phyloP scores from a whole-genome alignment of 2,113 vertebrate genomes.

The Apteryx owenii region DNA sequence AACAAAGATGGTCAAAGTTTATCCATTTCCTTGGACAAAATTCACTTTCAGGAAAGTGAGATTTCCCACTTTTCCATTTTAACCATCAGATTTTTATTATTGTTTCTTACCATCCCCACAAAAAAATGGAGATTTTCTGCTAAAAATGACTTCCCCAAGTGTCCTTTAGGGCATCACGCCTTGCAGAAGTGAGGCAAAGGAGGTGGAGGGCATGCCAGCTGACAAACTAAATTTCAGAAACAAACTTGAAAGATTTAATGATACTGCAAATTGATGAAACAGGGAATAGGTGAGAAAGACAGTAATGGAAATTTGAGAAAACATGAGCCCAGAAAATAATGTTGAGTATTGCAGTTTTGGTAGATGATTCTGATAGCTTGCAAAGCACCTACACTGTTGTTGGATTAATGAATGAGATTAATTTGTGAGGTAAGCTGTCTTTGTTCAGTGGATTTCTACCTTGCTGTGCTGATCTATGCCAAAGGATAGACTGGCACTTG shows the following conservation, averaged over 20 bases:
- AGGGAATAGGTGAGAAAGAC: background rate
- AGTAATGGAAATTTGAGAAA: background rate
- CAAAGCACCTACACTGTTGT: background rate
- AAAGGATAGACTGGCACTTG: background rate
- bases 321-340: background rate
- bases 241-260: background rate
- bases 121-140: background rate
- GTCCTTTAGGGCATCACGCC: background rate
- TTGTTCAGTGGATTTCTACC: background rate
- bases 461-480: background rate
- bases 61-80: background rate
- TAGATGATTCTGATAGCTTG: background rate
- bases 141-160: background rate
- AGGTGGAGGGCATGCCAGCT: background rate
- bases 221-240: background rate
- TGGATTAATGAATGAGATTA: background rate
- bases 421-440: background rate
- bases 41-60: background rate
- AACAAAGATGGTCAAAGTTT: background rate
- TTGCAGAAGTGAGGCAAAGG: background rate
- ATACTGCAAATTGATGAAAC: background rate
- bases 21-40: background rate
- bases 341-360: background rate
- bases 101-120: accelerated
- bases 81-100: background rate